Evolutionary conservation across 2,888 invertebrate species (phyloP).

Genomic region (Phengaris arion): DNA sequence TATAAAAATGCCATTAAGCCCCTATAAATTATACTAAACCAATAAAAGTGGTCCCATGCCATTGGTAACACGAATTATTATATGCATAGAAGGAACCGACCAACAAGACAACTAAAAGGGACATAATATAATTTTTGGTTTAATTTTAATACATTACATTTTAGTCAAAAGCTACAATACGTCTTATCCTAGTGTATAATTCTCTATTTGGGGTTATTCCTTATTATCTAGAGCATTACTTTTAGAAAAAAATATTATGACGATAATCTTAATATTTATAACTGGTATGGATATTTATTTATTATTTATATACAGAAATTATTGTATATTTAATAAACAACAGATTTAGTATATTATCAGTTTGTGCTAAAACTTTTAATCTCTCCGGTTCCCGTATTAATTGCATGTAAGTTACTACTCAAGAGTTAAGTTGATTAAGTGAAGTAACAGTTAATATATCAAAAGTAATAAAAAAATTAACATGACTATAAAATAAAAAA

Average conservation of each 20-base stretch:
- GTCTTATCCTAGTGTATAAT: slow-evolving; percentile 4
- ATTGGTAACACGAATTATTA: slow-evolving; percentile 9
- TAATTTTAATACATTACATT: not conserved
- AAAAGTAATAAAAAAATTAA: not conserved
- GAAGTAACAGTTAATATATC: not conserved
- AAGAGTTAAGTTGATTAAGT: not conserved
- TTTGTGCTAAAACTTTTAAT: slow-evolving; percentile 19
- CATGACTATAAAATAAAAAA: not conserved
- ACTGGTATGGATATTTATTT: not conserved
- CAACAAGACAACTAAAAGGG: slow-evolving; percentile 5
- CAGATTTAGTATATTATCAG: not conserved
- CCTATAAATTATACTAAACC: slow-evolving; percentile 12
- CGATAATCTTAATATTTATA: not conserved
- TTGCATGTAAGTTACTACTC: not conserved
- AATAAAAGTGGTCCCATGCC: slow-evolving; percentile 21
- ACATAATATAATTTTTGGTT: slow-evolving; percentile 20
- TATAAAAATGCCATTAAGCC: not conserved
- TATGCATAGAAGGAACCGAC: slow-evolving; percentile 9
- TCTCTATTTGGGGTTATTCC: slow-evolving; percentile 18
- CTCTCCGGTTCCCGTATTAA: not conserved
- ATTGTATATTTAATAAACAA: not conserved
- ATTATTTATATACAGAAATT: slow-evolving; percentile 6
- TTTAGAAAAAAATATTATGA: slow-evolving; percentile 8
- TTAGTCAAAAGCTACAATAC: not conserved
- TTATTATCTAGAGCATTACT: not conserved